These are phyloP conservation scores for Enteromius radiatus DNA, from an alignment of 2,797 vertebrate genomes.

Conservation along the genomic window DNA sequence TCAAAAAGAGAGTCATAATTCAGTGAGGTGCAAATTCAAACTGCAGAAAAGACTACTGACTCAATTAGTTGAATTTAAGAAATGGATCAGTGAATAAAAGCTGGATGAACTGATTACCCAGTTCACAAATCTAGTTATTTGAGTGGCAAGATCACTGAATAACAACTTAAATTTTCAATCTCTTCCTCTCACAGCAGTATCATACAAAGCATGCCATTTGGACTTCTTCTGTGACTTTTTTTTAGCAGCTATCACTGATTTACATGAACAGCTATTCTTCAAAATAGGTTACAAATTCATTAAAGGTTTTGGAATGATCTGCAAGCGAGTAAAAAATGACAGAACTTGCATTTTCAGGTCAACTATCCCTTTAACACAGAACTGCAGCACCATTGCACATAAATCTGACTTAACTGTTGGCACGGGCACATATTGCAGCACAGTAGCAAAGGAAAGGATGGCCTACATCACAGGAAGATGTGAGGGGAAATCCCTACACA, in stretches of 20 bases:
- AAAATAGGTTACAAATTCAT: neutral
- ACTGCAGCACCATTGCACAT: slow-evolving; percentile 11
- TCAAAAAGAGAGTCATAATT: neutral
- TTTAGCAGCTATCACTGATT: neutral
- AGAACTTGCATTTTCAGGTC: slow-evolving; percentile 9
- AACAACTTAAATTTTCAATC: neutral
- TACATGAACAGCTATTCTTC: neutral
- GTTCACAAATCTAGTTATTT: neutral
- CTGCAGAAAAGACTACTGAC: neutral
- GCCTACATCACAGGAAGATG: slow-evolving; percentile 7
- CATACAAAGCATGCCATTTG: neutral
- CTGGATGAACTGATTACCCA: neutral
- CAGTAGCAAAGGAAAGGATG: slow-evolving; percentile 24
- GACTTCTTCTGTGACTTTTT: neutral
- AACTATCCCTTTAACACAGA: slow-evolving; percentile 23
- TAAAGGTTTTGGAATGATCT: neutral
- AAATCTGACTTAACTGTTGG: slow-evolving; percentile 23
- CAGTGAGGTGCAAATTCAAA: neutral
- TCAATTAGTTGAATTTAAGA: neutral
- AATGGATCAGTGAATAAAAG: neutral
- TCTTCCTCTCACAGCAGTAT: neutral
- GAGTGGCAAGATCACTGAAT: neutral
- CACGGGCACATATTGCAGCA: slow-evolving; percentile 29
- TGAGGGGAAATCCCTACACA: slow-evolving; percentile 22
- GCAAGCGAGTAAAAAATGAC: neutral